A percentile compares a stretch with the other conserved stretches of the same genome.
Evolutionary conservation across 2,797 vertebrate species (phyloP).

Genomic region (Myotis myotis): DNA sequence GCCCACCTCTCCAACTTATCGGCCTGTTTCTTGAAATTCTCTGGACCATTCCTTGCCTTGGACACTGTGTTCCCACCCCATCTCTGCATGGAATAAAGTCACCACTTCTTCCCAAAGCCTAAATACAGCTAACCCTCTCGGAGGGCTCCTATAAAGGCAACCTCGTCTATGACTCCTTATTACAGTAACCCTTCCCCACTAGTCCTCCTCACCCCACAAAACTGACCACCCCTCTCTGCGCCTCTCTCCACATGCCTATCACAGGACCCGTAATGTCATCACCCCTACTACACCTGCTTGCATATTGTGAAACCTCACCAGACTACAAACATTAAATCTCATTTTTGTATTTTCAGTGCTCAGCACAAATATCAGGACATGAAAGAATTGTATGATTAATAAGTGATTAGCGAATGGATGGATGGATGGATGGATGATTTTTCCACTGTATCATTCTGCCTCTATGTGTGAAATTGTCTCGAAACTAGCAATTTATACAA

Average conservation of each 20-base stretch:
- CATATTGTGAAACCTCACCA: background rate
- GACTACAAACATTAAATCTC: constrained; percentile 1
- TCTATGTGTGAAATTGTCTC: background rate
- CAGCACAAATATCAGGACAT: background rate
- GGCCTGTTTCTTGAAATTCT: background rate
- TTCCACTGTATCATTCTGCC: background rate
- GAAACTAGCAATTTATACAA: background rate
- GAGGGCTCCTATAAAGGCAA: background rate
- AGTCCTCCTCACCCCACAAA: background rate
- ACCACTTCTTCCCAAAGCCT: background rate
- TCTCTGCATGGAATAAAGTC: background rate
- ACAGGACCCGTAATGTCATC: background rate
- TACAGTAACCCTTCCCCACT: background rate
- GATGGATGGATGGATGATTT: background rate
- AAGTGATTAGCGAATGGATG: background rate
- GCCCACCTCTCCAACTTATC: background rate
- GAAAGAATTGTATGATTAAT: background rate
- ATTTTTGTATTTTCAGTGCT: constrained; percentile 20
- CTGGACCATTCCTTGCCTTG: background rate
- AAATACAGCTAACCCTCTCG: background rate
- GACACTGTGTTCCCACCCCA: background rate
- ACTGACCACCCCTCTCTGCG: too few relatives aligned
- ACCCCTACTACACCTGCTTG: background rate
- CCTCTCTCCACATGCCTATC: background rate
- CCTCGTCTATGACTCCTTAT: background rate